These are phyloP conservation scores for Copidosoma aretas DNA, from an alignment of 2,888 invertebrate species.

Conservation along the genomic window DNA sequence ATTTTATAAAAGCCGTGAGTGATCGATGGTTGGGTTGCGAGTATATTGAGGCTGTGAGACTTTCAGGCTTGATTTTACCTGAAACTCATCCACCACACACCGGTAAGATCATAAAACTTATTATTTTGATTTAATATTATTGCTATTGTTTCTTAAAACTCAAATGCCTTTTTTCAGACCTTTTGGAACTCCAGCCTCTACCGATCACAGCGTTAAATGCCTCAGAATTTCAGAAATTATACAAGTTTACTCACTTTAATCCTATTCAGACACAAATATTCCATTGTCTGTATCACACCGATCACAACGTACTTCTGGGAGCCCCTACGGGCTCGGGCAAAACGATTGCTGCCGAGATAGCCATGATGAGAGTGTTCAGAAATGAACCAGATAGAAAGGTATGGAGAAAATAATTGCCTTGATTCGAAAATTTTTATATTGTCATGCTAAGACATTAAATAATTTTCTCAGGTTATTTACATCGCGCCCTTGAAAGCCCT, in stretches of 20 bases:
- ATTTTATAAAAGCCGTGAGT: conserved; percentile 84
- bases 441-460: too few species aligned
- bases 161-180: conserved; percentile 66
- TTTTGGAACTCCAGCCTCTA: conserved; percentile 89
- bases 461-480: conserved; percentile 78
- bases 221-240: conserved; percentile 78
- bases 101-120: conserved; percentile 62
- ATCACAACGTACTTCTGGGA: conserved; percentile 90
- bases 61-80: conserved; percentile 89
- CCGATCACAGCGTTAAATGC: conserved; percentile 84
- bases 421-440: too few species aligned
- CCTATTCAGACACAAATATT: conserved; percentile 99
- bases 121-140: neutral
- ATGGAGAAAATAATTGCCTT: conserved; percentile 28
- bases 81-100: conserved; percentile 92
- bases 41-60: conserved; percentile 70
- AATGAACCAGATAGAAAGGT: conserved; percentile 81
- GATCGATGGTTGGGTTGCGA: conserved; percentile 81
- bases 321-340: conserved; percentile 98
- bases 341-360: conserved; percentile 97
- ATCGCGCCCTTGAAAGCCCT: conserved; percentile 98
- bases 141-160: conserved; percentile 2
- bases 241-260: conserved; percentile 94
- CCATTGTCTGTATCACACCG: conserved; percentile 93
- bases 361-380: conserved; percentile 91